Percentiles rank a stretch among this genome's conserved stretches.
Evolutionary conservation across 2,888 invertebrate species (phyloP).

Genomic region (Amorpha juglandis): DNA sequence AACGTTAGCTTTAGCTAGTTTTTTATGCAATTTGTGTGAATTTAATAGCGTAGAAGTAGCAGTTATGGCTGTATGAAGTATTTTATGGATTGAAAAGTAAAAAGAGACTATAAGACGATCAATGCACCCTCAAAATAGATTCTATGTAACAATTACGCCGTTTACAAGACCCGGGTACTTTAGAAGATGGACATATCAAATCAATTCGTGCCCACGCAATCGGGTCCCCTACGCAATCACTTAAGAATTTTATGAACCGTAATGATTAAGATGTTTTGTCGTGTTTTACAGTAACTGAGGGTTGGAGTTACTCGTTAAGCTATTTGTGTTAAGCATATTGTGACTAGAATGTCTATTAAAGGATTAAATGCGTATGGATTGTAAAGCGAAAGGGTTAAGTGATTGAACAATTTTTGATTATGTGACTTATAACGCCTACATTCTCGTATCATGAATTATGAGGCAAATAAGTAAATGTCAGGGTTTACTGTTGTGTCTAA

Average conservation of each 20-base stretch:
- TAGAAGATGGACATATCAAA: conserved; percentile 75
- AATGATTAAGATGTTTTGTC: conserved; percentile 83
- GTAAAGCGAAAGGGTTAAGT: background rate
- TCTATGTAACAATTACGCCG: conserved; percentile 45
- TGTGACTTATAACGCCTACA: too few species aligned
- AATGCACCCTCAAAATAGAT: conserved; percentile 46
- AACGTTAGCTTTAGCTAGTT: too few species aligned
- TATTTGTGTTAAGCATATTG: conserved; percentile 73
- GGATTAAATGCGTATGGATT: conserved; percentile 60
- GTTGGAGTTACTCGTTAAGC: conserved; percentile 47
- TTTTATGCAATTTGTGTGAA: too few species aligned
- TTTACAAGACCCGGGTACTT: conserved; percentile 61
- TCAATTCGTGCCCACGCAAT: conserved; percentile 77
- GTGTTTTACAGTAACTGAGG: conserved; percentile 64
- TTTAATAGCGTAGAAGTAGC: too few species aligned
- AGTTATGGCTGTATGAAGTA: too few species aligned
- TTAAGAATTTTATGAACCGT: conserved; percentile 83
- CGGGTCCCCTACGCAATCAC: conserved; percentile 77
- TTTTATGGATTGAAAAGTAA: too few species aligned
- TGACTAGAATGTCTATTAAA: conserved; percentile 77
- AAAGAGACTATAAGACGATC: too few species aligned
- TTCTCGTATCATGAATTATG: too few species aligned
- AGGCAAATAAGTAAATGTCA: background rate
- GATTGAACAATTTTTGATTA: conserved; percentile 2
- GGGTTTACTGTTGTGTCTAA: background rate